These are phyloP conservation scores for Thunnus maccoyii DNA, from an alignment of 2,113 vertebrate genomes.

Conservation along the genomic window DNA sequence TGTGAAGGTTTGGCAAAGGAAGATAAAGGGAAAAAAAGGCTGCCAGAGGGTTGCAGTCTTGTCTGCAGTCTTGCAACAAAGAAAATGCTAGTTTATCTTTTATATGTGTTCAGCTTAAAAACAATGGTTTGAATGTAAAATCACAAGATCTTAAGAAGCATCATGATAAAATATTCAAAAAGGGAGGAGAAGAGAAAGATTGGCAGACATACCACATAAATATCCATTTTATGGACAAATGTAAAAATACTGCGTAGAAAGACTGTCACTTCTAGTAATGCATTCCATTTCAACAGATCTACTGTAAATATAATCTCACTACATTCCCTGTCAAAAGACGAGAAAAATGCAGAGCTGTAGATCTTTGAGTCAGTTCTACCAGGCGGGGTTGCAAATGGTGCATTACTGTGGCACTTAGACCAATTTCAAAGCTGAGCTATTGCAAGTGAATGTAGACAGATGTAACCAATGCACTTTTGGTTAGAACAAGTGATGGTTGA, in stretches of 20 bases:
- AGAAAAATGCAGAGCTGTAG: neutral
- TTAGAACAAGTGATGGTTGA: neutral
- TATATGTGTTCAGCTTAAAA: neutral
- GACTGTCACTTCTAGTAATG: neutral
- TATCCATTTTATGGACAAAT: constrained; percentile 1
- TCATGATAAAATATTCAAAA: neutral
- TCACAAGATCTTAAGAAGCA: neutral
- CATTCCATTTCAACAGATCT: constrained; percentile 21
- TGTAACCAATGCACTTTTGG: neutral
- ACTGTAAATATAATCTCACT: constrained; percentile 38
- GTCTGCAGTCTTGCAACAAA: neutral
- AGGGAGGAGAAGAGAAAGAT: neutral
- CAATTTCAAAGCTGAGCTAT: constrained; percentile 15
- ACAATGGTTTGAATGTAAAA: neutral
- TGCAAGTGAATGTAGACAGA: constrained; percentile 18
- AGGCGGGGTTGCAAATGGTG: neutral
- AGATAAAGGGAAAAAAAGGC: neutral
- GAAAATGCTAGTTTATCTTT: neutral
- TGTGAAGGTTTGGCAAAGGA: neutral
- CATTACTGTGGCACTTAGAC: neutral
- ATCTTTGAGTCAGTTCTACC: constrained; percentile 4
- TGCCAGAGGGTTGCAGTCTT: neutral
- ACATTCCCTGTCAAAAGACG: constrained; percentile 28
- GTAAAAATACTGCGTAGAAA: neutral
- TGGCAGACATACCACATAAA: neutral